These are phyloP conservation scores for Nematolebias whitei DNA, from an alignment of 2,113 vertebrate species.

Conservation along the genomic window DNA sequence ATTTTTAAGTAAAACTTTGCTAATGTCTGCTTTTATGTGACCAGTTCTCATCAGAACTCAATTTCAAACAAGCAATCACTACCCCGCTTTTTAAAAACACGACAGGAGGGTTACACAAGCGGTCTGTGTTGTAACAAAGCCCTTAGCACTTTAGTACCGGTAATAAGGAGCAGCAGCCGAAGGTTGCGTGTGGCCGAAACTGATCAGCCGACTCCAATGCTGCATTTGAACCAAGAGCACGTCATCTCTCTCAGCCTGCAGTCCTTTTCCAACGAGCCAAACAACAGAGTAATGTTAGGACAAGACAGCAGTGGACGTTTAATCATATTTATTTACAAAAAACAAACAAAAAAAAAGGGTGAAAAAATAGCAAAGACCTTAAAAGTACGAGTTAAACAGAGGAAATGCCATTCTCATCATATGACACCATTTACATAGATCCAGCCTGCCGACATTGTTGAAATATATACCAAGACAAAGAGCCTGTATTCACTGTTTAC, in stretches of 20 bases:
- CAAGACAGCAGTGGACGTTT: background rate
- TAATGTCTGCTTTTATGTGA: no score
- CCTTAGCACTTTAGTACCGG: no score
- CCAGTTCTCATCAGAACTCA: no score
- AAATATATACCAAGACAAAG: slow-evolving; percentile 9
- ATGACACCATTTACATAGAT: slow-evolving; percentile 9
- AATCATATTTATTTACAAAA: slow-evolving; percentile 81
- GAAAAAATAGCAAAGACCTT: slow-evolving; percentile 30
- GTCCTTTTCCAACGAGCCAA: background rate
- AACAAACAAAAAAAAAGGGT: slow-evolving; percentile 28
- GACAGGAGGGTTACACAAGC: no score
- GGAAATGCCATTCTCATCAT: slow-evolving; percentile 8
- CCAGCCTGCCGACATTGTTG: background rate
- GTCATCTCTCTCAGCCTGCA: background rate
- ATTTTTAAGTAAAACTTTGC: no score
- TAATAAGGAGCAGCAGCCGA: no score
- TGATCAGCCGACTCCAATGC: background rate
- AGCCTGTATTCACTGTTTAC: slow-evolving; percentile 4
- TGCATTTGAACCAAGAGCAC: background rate
- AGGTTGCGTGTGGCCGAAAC: background rate
- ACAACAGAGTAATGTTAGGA: background rate
- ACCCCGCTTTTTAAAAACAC: no score
- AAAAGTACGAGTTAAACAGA: slow-evolving; percentile 21
- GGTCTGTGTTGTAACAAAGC: no score
- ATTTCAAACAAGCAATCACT: no score